These are phyloP conservation scores for Masticophis lateralis DNA, from an alignment of 2,797 vertebrate species.

Conservation along the genomic window DNA sequence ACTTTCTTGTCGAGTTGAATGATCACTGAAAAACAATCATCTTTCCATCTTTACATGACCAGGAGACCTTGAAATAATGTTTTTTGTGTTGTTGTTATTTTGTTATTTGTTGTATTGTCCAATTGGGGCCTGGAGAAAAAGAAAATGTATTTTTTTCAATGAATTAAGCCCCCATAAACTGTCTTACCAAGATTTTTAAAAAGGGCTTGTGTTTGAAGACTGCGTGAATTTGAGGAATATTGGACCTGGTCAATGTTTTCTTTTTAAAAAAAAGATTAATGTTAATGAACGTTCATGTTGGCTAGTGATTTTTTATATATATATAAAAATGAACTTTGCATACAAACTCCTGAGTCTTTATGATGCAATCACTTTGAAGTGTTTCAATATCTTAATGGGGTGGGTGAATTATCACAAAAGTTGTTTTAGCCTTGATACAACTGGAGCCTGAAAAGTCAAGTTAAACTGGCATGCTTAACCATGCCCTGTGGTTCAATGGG, in stretches of 20 bases:
- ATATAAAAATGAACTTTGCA: constrained; percentile 2
- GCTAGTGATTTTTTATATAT: background rate
- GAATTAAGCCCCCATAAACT: background rate
- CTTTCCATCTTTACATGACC: background rate
- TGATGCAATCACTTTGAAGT: too few species aligned
- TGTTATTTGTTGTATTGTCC: background rate
- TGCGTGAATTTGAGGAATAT: constrained; percentile 1
- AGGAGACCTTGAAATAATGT: background rate
- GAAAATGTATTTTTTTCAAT: background rate
- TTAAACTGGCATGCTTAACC: background rate
- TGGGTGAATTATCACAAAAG: background rate
- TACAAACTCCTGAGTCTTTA: background rate
- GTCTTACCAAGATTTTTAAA: background rate
- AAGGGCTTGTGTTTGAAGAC: background rate
- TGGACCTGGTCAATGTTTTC: background rate
- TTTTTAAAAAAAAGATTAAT: background rate
- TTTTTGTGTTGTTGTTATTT: too few species aligned
- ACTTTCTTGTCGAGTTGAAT: background rate
- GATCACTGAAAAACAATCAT: background rate
- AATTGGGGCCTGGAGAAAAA: too few species aligned
- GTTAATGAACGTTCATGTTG: constrained; percentile 20
- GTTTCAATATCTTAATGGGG: background rate
- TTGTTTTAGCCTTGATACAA: background rate
- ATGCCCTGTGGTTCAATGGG: background rate
- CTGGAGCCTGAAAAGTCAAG: background rate